Conservation (phyloP, 2,888 invertebrate species). For the Zonitis immaculata region DNA sequence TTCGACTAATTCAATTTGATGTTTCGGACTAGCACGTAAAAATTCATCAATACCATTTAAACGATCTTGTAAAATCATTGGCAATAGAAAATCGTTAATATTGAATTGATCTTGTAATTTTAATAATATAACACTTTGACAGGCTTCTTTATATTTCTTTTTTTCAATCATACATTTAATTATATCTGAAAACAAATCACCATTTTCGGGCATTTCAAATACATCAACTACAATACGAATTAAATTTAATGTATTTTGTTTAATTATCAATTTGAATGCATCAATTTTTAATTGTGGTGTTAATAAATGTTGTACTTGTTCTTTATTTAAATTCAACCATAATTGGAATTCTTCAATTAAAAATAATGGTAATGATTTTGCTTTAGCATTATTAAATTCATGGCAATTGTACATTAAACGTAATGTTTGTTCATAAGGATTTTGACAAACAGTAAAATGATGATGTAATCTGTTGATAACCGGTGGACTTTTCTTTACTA, state of each 20-base stretch:
- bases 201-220: conserved; percentile 60
- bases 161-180: conserved; percentile 55
- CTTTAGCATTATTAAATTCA: conserved; percentile 61
- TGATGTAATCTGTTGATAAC: conserved; percentile 42
- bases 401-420: conserved; percentile 58
- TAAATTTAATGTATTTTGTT: conserved; percentile 61
- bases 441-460: conserved; percentile 45
- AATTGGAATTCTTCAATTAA: conserved; percentile 60
- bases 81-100: conserved; percentile 68
- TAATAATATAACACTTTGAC: conserved; percentile 64
- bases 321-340: conserved; percentile 48
- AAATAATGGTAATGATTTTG: conserved; percentile 57
- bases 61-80: conserved; percentile 78
- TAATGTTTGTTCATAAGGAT: conserved; percentile 59
- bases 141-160: conserved; percentile 69
- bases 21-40: conserved; percentile 59
- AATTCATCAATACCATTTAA: conserved; percentile 66
- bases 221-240: conserved; percentile 60
- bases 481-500: conserved; percentile 46
- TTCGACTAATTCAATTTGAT: conserved; percentile 61
- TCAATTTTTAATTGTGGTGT: conserved; percentile 60
- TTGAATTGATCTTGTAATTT: conserved; percentile 63
- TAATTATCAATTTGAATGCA: conserved; percentile 66
- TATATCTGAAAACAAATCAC: conserved; percentile 58
- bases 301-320: conserved; percentile 49